Percentiles rank a stretch among this genome's conserved stretches.
These are phyloP conservation scores for Bolborhynchus lineola DNA, from an alignment of 2,113 vertebrate genomes.

Conservation along the genomic window DNA sequence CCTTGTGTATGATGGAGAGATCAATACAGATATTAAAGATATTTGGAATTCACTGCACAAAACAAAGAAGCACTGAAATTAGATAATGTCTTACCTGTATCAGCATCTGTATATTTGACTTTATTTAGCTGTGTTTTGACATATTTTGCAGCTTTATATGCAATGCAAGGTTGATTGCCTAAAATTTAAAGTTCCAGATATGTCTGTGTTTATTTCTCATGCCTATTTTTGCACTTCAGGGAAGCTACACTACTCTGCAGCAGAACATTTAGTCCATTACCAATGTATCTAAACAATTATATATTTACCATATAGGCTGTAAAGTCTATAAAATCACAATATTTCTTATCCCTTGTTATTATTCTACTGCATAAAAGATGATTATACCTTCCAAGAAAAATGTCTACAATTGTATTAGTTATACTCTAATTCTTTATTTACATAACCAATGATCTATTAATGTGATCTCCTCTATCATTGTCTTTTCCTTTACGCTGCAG, in stretches of 20 bases:
- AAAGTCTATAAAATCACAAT: not conserved
- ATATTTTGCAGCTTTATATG: not conserved
- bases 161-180: not conserved
- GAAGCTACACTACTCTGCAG: not conserved
- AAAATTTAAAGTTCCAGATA: not conserved
- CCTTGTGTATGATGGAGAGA: not conserved
- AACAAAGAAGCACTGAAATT: not conserved
- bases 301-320: not conserved
- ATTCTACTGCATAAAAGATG: not conserved
- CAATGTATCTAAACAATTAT: not conserved
- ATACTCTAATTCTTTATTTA: not conserved
- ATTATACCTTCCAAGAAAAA: not conserved
- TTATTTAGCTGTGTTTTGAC: not conserved
- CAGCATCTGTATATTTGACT: not conserved
- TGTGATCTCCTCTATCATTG: not conserved
- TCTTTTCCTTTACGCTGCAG: not conserved
- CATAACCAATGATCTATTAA: not conserved
- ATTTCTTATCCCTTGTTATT: not conserved
- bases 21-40: not conserved
- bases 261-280: not conserved
- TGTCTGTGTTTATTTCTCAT: not conserved
- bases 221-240: not conserved
- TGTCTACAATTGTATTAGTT: rapidly evolving
- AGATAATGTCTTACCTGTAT: not conserved
- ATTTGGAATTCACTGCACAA: not conserved